Conservation (phyloP, 2,888 invertebrate species). For the Isoperla grammatica region DNA sequence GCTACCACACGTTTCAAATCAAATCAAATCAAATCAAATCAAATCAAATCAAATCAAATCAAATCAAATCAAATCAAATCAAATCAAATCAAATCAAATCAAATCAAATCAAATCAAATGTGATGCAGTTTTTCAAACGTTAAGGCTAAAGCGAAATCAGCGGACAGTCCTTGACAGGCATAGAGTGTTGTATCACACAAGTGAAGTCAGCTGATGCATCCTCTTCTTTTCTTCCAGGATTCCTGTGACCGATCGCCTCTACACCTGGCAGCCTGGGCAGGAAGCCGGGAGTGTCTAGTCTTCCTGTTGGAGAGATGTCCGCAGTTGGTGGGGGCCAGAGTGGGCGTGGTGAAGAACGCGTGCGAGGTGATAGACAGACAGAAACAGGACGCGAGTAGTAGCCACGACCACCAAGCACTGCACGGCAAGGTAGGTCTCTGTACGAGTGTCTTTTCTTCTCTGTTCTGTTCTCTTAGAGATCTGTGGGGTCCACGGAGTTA, state of each 20-base stretch:
- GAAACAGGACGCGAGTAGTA: conserved; percentile 17
- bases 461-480: not conserved
- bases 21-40: too few species aligned
- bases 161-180: too few species aligned
- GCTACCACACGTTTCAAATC: too few species aligned
- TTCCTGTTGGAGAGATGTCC: conserved; percentile 30
- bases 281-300: conserved; percentile 46
- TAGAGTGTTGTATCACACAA: too few species aligned
- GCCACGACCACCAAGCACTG: conserved; percentile 20
- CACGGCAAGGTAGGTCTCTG: not conserved
- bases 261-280: conserved; percentile 49
- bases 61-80: too few species aligned
- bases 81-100: too few species aligned
- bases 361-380: conserved; percentile 11
- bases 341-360: not conserved
- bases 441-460: not conserved
- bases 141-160: too few species aligned
- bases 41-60: too few species aligned
- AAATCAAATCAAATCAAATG: too few species aligned
- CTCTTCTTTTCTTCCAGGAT: conserved; percentile 39
- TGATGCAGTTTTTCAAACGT: too few species aligned
- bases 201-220: too few species aligned
- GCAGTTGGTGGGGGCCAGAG: conserved; percentile 18
- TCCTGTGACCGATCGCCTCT: conserved; percentile 43
- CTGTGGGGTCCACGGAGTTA: too few species aligned